These are phyloP conservation scores for Drosophila nannoptera DNA, from an alignment of 1,140 invertebrate species.

Conservation along the genomic window DNA sequence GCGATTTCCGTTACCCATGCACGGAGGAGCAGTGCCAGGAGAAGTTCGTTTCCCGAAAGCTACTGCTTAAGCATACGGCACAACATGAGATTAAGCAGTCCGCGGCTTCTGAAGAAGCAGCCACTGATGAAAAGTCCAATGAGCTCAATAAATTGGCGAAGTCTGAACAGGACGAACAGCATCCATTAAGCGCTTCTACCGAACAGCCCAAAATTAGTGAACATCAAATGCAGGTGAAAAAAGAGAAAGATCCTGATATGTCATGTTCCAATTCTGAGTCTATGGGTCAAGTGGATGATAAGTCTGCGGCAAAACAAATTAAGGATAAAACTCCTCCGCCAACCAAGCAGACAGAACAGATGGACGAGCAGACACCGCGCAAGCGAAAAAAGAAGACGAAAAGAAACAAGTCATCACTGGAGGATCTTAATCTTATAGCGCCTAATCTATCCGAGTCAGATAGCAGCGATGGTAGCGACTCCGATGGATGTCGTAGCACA, in stretches of 20 bases:
- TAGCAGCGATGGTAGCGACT: slow-evolving; percentile 87
- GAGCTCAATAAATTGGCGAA: not conserved
- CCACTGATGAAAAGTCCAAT: not conserved
- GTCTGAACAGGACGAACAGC: slow-evolving; percentile 4
- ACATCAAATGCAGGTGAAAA: not conserved
- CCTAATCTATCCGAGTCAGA: slow-evolving; percentile 90
- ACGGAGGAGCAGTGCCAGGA: slow-evolving; percentile 84
- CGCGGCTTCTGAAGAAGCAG: slow-evolving; percentile 29
- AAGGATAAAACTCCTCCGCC: slow-evolving; percentile 20
- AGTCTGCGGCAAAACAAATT: slow-evolving; percentile 69
- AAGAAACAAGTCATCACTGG: slow-evolving; percentile 81
- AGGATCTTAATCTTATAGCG: slow-evolving; percentile 84
- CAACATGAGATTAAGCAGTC: slow-evolving; percentile 75
- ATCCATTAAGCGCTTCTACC: not conserved
- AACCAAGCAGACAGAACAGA: slow-evolving; percentile 27
- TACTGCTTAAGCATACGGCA: slow-evolving; percentile 84
- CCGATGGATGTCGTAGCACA: slow-evolving; percentile 49
- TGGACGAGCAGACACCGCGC: slow-evolving; percentile 34
- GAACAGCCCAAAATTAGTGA: not conserved
- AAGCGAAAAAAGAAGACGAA: slow-evolving; percentile 82
- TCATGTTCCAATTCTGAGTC: not conserved
- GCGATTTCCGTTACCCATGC: slow-evolving; percentile 86
- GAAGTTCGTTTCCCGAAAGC: slow-evolving; percentile 89
- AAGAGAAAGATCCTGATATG: not conserved
- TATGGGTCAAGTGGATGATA: slow-evolving; percentile 4